These are phyloP conservation scores for Hydrolagus affinis DNA, from an alignment of 2,113 vertebrate species.

Conservation along the genomic window DNA sequence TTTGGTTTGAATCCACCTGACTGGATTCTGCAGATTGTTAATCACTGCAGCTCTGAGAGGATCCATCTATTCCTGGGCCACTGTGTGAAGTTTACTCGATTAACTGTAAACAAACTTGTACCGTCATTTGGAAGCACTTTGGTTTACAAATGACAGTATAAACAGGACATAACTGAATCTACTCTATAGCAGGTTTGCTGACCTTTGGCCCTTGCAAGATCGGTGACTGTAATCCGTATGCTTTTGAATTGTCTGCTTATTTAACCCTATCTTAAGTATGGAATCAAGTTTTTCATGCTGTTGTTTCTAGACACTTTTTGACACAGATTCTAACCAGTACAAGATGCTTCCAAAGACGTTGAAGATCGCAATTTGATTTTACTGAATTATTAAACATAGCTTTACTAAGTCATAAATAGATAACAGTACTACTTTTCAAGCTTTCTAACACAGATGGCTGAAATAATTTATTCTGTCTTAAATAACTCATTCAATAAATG, in stretches of 20 bases:
- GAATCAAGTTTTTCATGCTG: not conserved
- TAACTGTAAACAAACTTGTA: not conserved
- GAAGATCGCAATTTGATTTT: slow-evolving; percentile 13
- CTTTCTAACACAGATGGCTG: not conserved
- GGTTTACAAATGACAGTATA: not conserved
- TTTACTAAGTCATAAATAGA: slow-evolving; percentile 9
- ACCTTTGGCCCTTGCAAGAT: not conserved
- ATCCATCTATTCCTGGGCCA: not conserved
- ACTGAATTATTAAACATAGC: not conserved
- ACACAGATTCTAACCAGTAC: not conserved
- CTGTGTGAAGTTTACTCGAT: not conserved
- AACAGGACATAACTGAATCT: not conserved
- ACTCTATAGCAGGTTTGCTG: not conserved
- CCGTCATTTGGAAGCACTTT: not conserved
- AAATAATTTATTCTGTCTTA: not conserved
- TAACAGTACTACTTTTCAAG: not conserved
- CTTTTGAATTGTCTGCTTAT: not conserved
- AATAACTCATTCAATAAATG: not conserved
- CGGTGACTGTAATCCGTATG: not conserved
- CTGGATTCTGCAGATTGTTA: not conserved
- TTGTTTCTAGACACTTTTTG: not conserved
- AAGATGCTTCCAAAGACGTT: not conserved
- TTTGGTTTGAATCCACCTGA: not conserved
- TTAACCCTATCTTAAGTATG: not conserved
- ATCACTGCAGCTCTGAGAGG: too few species aligned